Conservation (phyloP, 1,140 invertebrate genomes). For the Drosophila eugracilis region DNA sequence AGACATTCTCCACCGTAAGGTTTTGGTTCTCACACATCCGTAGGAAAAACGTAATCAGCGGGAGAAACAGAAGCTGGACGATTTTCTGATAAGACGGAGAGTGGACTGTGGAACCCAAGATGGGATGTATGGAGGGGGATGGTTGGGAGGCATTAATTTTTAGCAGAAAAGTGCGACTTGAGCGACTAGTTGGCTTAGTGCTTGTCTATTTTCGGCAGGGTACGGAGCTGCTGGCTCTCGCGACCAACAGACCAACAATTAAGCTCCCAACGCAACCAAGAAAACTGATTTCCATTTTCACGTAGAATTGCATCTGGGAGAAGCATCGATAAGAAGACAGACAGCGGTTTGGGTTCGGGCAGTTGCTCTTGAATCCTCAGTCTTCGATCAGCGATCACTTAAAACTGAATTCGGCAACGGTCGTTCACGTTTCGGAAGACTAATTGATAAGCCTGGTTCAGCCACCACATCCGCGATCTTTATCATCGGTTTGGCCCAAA, state of each 20-base stretch:
- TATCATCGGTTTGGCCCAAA: constrained; percentile 13
- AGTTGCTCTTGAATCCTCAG: constrained; percentile 24
- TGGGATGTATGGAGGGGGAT: constrained; percentile 1
- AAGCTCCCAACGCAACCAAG: constrained; percentile 20
- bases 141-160: constrained; percentile 46
- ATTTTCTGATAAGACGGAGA: constrained; percentile 68
- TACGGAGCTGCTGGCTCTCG: constrained; percentile 69
- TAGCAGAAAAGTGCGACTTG: constrained; percentile 74
- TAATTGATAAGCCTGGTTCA: constrained; percentile 17
- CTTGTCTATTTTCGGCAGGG: constrained; percentile 78
- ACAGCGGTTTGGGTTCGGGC: constrained; percentile 10
- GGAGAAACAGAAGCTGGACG: constrained; percentile 30
- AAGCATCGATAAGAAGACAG: constrained; percentile 22
- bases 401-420: constrained; percentile 19
- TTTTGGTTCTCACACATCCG: constrained; percentile 2
- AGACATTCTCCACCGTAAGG: constrained; percentile 15
- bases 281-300: constrained; percentile 34
- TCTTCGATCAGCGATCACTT: constrained; percentile 5
- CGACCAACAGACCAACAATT: constrained; percentile 40
- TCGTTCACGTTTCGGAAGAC: constrained; percentile 3
- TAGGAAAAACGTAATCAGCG: constrained; percentile 40
- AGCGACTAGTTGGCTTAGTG: constrained; percentile 61
- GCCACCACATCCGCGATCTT: constrained; percentile 10
- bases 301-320: constrained; percentile 42
- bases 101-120: constrained; percentile 58